These are phyloP conservation scores for Drosophila pruinosa DNA, from an alignment of 1,140 invertebrate genomes.

Conservation along the genomic window DNA sequence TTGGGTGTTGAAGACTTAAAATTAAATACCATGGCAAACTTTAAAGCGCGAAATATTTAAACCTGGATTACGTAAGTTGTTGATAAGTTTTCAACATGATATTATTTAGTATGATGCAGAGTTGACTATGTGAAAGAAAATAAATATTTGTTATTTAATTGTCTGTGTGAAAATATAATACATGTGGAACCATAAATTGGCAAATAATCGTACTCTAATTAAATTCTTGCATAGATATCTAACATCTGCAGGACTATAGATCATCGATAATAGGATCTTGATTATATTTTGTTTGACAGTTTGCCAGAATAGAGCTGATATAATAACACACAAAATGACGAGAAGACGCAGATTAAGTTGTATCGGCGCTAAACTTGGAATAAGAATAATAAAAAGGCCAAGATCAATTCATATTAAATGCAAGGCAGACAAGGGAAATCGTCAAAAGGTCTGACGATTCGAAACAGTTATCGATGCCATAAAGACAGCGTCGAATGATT, in stretches of 20 bases:
- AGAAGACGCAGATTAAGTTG: neutral
- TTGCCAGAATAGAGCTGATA: constrained; percentile 3
- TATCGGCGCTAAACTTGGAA: neutral
- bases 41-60: too few species aligned
- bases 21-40: neutral
- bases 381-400: neutral
- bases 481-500: constrained; percentile 53
- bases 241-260: neutral
- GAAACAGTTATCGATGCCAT: constrained; percentile 69
- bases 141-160: too few species aligned
- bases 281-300: neutral
- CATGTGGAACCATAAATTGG: too few species aligned
- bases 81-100: neutral
- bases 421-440: constrained; percentile 31
- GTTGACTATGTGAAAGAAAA: neutral
- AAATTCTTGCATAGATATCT: neutral
- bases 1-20: neutral
- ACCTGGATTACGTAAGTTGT: neutral
- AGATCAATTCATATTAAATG: constrained; percentile 25
- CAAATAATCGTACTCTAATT: neutral
- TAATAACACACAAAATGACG: constrained; percentile 1
- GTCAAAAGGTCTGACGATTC: constrained; percentile 27
- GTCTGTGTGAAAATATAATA: too few species aligned
- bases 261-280: neutral
- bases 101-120: neutral